A percentile compares a stretch with the other conserved stretches of the same genome.
Conservation (phyloP, 2,797 vertebrate genomes). For the Todus mexicanus region DNA sequence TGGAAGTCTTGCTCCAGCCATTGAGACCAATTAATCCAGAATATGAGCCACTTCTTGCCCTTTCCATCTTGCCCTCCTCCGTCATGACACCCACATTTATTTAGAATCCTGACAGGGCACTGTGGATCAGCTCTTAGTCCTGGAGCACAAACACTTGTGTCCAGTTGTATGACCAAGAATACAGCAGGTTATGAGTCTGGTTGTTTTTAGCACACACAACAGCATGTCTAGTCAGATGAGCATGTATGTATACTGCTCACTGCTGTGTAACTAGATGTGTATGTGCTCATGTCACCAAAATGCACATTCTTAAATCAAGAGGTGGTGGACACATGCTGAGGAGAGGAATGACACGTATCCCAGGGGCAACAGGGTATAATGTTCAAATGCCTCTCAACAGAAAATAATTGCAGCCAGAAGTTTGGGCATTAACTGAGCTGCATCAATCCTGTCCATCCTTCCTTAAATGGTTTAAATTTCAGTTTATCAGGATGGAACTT, state of each 20-base stretch:
- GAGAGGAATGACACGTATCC: background rate
- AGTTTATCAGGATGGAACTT: background rate
- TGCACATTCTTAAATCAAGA: background rate
- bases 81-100: accelerated
- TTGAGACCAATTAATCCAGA: background rate
- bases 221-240: accelerated
- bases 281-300: background rate
- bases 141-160: background rate
- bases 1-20: background rate
- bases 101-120: background rate
- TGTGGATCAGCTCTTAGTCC: background rate
- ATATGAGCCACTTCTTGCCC: background rate
- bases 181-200: background rate
- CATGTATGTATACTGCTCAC: accelerated
- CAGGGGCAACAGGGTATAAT: background rate
- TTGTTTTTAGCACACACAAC: background rate
- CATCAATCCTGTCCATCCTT: background rate
- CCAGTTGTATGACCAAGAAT: background rate
- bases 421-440: background rate
- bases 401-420: background rate
- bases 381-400: background rate
- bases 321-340: background rate
- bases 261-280: background rate
- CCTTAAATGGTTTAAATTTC: background rate
- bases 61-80: background rate